phyloP scores from a whole-genome alignment of 2,888 invertebrate species.

The Clivina fossor region DNA sequence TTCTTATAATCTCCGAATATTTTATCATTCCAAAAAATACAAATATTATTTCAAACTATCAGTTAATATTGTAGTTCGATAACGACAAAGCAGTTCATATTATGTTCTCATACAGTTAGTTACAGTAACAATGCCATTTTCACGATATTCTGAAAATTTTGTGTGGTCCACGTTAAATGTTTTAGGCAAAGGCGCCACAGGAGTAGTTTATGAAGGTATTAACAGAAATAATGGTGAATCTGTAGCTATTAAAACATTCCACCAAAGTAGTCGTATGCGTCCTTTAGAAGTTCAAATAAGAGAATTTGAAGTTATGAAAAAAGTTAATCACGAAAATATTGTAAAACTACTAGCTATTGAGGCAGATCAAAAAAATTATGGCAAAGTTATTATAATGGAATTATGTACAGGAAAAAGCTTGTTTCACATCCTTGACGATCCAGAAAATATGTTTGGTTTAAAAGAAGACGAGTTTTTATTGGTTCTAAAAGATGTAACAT shows the following conservation, averaged over 20 bases:
- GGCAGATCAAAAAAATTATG: conserved; percentile 88
- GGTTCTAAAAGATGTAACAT: conserved; percentile 86
- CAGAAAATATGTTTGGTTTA: conserved; percentile 91
- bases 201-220: conserved; percentile 91
- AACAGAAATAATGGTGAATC: conserved; percentile 95
- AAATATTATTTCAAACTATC: too few relatives aligned
- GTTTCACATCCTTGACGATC: conserved; percentile 92
- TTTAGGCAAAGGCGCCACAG: conserved; percentile 94
- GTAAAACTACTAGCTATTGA: conserved; percentile 93
- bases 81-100: too few relatives aligned
- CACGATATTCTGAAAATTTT: conserved; percentile 90
- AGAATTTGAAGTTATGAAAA: conserved; percentile 90
- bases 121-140: conserved; percentile 69
- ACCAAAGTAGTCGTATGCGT: conserved; percentile 89
- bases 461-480: conserved; percentile 87
- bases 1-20: too few relatives aligned
- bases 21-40: too few relatives aligned
- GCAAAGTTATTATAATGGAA: conserved; percentile 94
- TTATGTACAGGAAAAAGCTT: conserved; percentile 91
- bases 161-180: conserved; percentile 96
- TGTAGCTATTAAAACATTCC: conserved; percentile 96
- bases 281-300: conserved; percentile 93
- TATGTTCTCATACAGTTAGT: too few relatives aligned
- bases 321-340: conserved; percentile 94
- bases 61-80: too few relatives aligned